These are phyloP conservation scores for Amblyopsis rosae DNA, from an alignment of 2,113 vertebrate species.

Conservation along the genomic window DNA sequence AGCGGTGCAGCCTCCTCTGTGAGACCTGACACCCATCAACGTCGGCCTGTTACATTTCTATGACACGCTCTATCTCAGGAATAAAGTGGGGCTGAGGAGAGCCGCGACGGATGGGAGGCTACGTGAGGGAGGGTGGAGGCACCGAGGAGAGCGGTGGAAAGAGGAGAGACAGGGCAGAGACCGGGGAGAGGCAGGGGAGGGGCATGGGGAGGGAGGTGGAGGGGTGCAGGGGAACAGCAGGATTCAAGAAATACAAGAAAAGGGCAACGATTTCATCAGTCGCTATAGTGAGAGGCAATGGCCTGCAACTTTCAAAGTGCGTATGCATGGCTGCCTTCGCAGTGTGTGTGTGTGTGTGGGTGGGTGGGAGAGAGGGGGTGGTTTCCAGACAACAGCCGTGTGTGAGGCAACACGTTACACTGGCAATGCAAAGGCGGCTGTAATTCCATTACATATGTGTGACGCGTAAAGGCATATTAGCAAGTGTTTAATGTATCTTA, in stretches of 20 bases:
- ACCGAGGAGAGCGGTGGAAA: slow-evolving; percentile 5
- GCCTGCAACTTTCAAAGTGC: slow-evolving; percentile 17
- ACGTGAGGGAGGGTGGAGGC: slow-evolving; percentile 24
- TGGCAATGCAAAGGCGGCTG: background rate
- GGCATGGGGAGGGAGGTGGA: slow-evolving; percentile 6
- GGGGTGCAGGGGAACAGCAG: slow-evolving; percentile 18
- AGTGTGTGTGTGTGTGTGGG: background rate
- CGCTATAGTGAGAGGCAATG: slow-evolving; percentile 21
- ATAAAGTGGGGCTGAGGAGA: slow-evolving; percentile 28
- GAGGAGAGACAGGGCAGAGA: slow-evolving; percentile 19
- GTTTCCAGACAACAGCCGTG: background rate
- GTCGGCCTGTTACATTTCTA: slow-evolving; percentile 67
- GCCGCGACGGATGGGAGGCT: background rate
- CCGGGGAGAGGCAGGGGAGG: slow-evolving; percentile 31
- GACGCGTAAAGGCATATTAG: background rate
- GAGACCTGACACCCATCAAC: slow-evolving; percentile 64
- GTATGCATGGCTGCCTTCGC: background rate
- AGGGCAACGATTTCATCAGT: slow-evolving; percentile 37
- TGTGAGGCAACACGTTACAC: background rate
- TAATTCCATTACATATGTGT: slow-evolving; percentile 4
- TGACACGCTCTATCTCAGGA: slow-evolving; percentile 62
- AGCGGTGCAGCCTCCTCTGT: slow-evolving; percentile 45
- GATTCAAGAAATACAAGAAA: slow-evolving; percentile 50
- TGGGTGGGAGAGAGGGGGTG: background rate
- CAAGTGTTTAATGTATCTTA: slow-evolving; percentile 5